These are phyloP conservation scores for Distichodus sexfasciatus DNA, from an alignment of 2,797 vertebrate species.

Conservation along the genomic window DNA sequence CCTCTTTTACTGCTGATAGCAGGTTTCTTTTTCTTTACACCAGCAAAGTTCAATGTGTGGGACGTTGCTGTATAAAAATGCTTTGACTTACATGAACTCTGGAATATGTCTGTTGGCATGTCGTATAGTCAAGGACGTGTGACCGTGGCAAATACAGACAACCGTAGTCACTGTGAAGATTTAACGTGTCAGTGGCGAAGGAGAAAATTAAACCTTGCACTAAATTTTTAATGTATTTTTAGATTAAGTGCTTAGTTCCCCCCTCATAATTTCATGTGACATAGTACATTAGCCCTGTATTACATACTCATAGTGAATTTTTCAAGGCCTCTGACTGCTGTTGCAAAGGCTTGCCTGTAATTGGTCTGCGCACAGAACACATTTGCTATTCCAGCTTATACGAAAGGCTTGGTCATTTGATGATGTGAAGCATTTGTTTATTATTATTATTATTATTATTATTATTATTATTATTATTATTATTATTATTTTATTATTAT, in stretches of 20 bases:
- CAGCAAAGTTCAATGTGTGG: too few species aligned
- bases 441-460: too few species aligned
- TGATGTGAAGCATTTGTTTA: too few species aligned
- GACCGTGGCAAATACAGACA: slow-evolving; percentile 11
- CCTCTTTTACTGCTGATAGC: too few species aligned
- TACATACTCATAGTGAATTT: slow-evolving; percentile 29
- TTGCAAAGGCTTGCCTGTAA: neutral
- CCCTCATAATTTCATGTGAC: slow-evolving; percentile 47
- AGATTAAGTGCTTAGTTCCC: slow-evolving; percentile 51
- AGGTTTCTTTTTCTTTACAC: too few species aligned
- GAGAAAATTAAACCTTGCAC: slow-evolving; percentile 45
- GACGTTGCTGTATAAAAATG: too few species aligned
- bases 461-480: too few species aligned
- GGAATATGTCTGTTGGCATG: neutral
- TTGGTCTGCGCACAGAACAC: neutral
- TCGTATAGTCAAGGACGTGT: neutral
- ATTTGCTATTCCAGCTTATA: neutral
- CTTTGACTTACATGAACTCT: neutral
- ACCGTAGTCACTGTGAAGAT: slow-evolving; percentile 57
- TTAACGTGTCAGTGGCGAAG: slow-evolving; percentile 50
- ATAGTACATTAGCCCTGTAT: slow-evolving; percentile 43
- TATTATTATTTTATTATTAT: too few species aligned
- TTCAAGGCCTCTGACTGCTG: slow-evolving; percentile 10
- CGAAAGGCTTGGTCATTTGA: neutral
- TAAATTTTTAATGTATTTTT: slow-evolving; percentile 43